Base-by-base conservation (phyloP, 2,113 vertebrate genomes). In the Orycteropus afer region DNA sequence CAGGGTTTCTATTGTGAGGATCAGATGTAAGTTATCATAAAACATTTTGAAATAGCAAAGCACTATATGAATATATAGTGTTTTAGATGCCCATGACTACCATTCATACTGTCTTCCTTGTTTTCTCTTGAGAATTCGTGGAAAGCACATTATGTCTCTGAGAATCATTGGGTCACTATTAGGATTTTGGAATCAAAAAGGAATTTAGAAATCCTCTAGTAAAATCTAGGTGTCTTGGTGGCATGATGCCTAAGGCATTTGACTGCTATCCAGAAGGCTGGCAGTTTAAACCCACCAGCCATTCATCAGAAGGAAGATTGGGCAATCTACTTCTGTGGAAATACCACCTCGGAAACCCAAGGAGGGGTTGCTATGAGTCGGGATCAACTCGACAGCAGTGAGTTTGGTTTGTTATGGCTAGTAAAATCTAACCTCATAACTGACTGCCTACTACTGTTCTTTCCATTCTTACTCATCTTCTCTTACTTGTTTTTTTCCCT, bases 111-210 rank as follows among this genome's bases (percentile, higher is more conserved):
- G 13, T 17, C 22, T 91, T 18, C n/a, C 59, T 63, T 77, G 6
- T 78, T 85, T 90, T 82, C 12, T 90, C 77, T 29, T 78, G 17
- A 78, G 51, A 85, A 90, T 86, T 76, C 61, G 42, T 51, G 76
- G 51, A 71, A 95, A 94, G 51, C 47, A 61, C 25, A 86, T 85
- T 10, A 42, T 61, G 47, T 79, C 69, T 51, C 76, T 67, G 93
- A 87, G 87, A 83, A 47, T 87, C 14, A 53, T 51, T 85, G 37
- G 47, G 37, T 61, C 51, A 76, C 15, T 69, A n/a, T 2, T 57
- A 77, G n/a, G 59, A 77, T 57, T 93, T 93, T 53, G 59, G 18
- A 80, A 63, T 27, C 25, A 45, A 77, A 42, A 61, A 78, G 18
- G 51, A 91, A 78, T 57, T 29, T 53, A 78, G 37, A 89, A 63